Evolutionary conservation across 2,888 invertebrate species (phyloP).

Genomic region (Mesopsocus fuscifrons): DNA sequence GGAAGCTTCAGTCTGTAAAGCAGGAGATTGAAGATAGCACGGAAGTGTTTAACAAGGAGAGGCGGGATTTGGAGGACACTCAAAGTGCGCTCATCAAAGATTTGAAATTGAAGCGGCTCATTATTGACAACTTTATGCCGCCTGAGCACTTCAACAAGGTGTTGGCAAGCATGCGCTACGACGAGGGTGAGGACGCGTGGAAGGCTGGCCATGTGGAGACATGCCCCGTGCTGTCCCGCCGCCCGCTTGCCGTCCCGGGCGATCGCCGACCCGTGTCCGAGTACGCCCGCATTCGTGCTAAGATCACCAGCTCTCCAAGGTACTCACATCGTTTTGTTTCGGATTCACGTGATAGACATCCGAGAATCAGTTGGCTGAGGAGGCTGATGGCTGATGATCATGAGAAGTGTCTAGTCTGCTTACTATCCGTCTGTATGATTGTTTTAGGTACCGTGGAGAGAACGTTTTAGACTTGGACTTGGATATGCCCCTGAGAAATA

Average conservation of each 20-base stretch:
- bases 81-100: slow-evolving; percentile 84
- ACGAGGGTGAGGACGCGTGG: slow-evolving; percentile 72
- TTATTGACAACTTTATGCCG: slow-evolving; percentile 82
- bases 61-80: slow-evolving; percentile 78
- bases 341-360: no score
- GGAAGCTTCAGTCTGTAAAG: slow-evolving; percentile 48
- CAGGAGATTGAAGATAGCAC: slow-evolving; percentile 58
- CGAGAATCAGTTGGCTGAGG: no score
- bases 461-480: slow-evolving; percentile 55
- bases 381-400: no score
- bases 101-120: slow-evolving; percentile 68
- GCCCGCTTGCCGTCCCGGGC: slow-evolving; percentile 20
- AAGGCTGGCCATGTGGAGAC: slow-evolving; percentile 25
- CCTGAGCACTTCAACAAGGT: slow-evolving; percentile 58
- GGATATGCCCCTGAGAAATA: slow-evolving; percentile 57
- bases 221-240: slow-evolving; percentile 27
- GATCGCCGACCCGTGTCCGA: slow-evolving; percentile 28
- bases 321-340: no score
- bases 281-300: slow-evolving; percentile 34
- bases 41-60: slow-evolving; percentile 77
- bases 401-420: no score
- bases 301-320: slow-evolving; percentile 28
- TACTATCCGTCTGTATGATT: no score
- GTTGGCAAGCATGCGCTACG: slow-evolving; percentile 50
- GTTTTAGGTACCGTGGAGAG: slow-evolving; percentile 28